Evolutionary conservation across 1,140 invertebrate genomes (phyloP).

Genomic region (Dreissena rostriformis): DNA sequence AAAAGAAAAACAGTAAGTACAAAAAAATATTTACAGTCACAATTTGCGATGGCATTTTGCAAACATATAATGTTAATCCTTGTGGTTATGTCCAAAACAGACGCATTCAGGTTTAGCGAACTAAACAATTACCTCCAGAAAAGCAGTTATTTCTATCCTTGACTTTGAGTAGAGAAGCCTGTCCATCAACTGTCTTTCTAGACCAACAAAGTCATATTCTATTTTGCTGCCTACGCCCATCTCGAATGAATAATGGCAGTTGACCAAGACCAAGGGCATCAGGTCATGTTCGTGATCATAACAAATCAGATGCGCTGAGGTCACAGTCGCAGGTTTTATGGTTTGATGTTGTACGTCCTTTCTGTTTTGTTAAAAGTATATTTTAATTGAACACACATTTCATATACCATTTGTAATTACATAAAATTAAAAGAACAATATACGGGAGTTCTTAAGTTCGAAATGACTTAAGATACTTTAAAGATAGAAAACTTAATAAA

Average conservation of each 20-base stretch:
- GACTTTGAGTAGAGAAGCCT: conserved; percentile 66
- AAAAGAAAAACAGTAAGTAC: conserved; percentile 4
- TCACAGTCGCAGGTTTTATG: conserved; percentile 39
- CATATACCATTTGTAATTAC: background rate
- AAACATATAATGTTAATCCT: background rate
- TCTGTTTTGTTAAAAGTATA: background rate
- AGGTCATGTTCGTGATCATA: conserved; percentile 68
- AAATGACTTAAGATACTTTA: background rate
- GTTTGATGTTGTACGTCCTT: conserved; percentile 24
- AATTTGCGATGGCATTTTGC: background rate
- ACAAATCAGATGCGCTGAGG: conserved; percentile 63
- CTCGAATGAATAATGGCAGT: conserved; percentile 72
- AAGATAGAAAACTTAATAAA: background rate
- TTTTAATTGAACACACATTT: background rate
- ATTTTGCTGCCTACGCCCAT: conserved; percentile 63
- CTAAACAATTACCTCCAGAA: conserved; percentile 7
- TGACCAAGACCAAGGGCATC: conserved; percentile 66
- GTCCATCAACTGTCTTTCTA: conserved; percentile 67
- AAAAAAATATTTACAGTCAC: background rate
- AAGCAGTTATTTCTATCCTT: conserved; percentile 41
- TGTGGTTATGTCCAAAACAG: background rate
- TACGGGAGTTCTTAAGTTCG: background rate
- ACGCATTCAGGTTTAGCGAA: background rate
- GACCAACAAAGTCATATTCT: conserved; percentile 68
- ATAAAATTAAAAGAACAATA: background rate